phyloP scores from a whole-genome alignment of 2,113 vertebrate genomes.

The Cynoglossus semilaevis region DNA sequence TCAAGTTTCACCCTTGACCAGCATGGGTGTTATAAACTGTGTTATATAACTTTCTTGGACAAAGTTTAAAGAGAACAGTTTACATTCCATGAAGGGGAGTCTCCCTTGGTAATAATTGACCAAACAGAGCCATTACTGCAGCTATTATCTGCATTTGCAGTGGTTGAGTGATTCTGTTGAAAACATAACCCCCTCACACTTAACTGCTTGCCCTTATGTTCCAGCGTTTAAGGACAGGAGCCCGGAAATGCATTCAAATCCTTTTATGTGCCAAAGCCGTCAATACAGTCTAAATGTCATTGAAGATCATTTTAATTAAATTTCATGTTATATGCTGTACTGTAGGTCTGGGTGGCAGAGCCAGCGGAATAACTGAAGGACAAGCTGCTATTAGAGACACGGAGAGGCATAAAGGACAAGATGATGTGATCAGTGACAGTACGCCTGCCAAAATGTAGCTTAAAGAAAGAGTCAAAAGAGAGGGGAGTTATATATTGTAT shows the following conservation, averaged over 20 bases:
- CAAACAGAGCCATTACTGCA: constrained; percentile 37
- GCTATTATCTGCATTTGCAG: constrained; percentile 38
- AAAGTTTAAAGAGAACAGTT: constrained; percentile 39
- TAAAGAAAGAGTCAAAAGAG: constrained; percentile 5
- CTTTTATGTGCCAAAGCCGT: constrained; percentile 9
- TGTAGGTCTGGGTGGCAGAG: constrained; percentile 22
- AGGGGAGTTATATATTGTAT: constrained; percentile 10
- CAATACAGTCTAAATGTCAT: constrained; percentile 22
- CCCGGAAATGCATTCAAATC: not conserved
- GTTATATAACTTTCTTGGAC: constrained; percentile 21
- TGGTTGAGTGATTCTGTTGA: constrained; percentile 28
- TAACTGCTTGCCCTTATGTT: not conserved
- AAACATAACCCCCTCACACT: constrained; percentile 1
- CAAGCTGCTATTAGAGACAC: constrained; percentile 61
- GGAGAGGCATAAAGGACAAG: constrained; percentile 24
- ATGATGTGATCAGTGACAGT: constrained; percentile 23
- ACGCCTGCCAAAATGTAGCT: constrained; percentile 36
- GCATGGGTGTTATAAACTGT: constrained; percentile 30
- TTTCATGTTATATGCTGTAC: constrained; percentile 35
- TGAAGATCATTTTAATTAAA: constrained; percentile 34
- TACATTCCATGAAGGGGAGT: constrained; percentile 35
- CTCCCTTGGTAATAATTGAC: constrained; percentile 53
- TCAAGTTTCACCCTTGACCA: constrained; percentile 30
- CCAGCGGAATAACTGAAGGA: constrained; percentile 53
- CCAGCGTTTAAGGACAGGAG: constrained; percentile 1